Evolutionary conservation across 1,140 invertebrate genomes (phyloP).

Genomic region (Protaetia brevitarsis): DNA sequence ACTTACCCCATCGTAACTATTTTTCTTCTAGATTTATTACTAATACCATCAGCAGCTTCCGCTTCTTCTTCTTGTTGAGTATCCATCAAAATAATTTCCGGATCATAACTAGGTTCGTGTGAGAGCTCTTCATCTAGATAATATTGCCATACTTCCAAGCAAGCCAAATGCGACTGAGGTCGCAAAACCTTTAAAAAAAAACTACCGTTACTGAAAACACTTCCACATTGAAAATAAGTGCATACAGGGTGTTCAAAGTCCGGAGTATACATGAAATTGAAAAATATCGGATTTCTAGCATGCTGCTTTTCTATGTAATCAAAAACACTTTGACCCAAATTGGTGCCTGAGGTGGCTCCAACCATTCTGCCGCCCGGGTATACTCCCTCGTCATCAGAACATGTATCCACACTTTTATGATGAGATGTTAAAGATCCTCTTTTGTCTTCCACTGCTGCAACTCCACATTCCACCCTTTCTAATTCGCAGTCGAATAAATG

Average conservation of each 20-base stretch:
- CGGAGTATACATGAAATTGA: slow-evolving; percentile 86
- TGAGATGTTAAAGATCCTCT: slow-evolving; percentile 70
- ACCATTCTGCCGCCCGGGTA: slow-evolving; percentile 63
- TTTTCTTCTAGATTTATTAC: slow-evolving; percentile 55
- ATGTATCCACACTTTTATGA: slow-evolving; percentile 66
- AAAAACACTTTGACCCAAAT: slow-evolving; percentile 82
- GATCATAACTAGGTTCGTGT: slow-evolving; percentile 89
- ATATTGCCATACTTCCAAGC: slow-evolving; percentile 90
- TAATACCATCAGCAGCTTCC: slow-evolving; percentile 63
- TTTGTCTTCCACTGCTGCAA: slow-evolving; percentile 79
- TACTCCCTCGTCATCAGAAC: slow-evolving; percentile 71
- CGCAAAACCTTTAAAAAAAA: too few relatives aligned
- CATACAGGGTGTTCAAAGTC: slow-evolving; percentile 73
- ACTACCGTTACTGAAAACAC: slow-evolving; percentile 2
- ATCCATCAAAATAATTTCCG: slow-evolving; percentile 76
- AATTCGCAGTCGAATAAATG: slow-evolving; percentile 94
- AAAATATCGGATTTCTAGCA: slow-evolving; percentile 81
- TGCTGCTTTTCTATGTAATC: slow-evolving; percentile 93
- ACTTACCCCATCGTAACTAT: slow-evolving; percentile 67
- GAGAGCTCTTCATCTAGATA: slow-evolving; percentile 87
- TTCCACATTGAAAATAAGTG: too few relatives aligned
- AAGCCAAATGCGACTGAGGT: slow-evolving; percentile 81
- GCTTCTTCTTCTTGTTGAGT: slow-evolving; percentile 70
- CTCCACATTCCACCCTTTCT: slow-evolving; percentile 85
- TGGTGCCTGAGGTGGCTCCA: slow-evolving; percentile 56